These are phyloP conservation scores for Eustalomyia histrio DNA, from an alignment of 2,888 invertebrate species.

Conservation along the genomic window DNA sequence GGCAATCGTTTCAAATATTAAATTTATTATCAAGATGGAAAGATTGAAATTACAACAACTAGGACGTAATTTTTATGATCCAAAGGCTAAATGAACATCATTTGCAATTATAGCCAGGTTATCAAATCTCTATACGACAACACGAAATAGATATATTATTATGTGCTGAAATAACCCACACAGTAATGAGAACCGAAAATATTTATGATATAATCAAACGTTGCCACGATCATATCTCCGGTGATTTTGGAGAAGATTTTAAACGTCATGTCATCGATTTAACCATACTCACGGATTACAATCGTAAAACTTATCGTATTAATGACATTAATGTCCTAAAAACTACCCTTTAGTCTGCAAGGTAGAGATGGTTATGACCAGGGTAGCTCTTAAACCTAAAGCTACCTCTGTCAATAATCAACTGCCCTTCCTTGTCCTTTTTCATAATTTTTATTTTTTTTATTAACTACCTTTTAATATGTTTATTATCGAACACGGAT, in stretches of 20 bases:
- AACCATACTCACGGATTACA: constrained; percentile 87
- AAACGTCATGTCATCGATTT: constrained; percentile 80
- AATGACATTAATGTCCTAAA: constrained; percentile 86
- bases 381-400: too few relatives aligned
- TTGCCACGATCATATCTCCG: constrained; percentile 79
- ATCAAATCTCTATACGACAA: constrained; percentile 90
- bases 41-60: constrained; percentile 85
- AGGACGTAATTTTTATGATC: constrained; percentile 87
- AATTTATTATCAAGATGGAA: constrained; percentile 86
- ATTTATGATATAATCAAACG: constrained; percentile 84
- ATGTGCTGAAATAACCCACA: constrained; percentile 90
- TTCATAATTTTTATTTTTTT: too few relatives aligned
- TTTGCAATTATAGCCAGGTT: constrained; percentile 92
- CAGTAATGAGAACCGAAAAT: constrained; percentile 90
- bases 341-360: constrained; percentile 84
- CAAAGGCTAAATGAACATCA: constrained; percentile 82
- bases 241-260: constrained; percentile 82
- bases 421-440: too few relatives aligned
- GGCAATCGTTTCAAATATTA: constrained; percentile 87
- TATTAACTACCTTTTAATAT: too few relatives aligned
- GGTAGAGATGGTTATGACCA: too few relatives aligned
- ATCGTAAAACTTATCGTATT: constrained; percentile 83
- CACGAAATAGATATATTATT: constrained; percentile 89
- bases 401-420: too few relatives aligned
- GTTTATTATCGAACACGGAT: too few relatives aligned